phyloP scores from a whole-genome alignment of 2,113 vertebrate species.

The Xiphophorus couchianus region DNA sequence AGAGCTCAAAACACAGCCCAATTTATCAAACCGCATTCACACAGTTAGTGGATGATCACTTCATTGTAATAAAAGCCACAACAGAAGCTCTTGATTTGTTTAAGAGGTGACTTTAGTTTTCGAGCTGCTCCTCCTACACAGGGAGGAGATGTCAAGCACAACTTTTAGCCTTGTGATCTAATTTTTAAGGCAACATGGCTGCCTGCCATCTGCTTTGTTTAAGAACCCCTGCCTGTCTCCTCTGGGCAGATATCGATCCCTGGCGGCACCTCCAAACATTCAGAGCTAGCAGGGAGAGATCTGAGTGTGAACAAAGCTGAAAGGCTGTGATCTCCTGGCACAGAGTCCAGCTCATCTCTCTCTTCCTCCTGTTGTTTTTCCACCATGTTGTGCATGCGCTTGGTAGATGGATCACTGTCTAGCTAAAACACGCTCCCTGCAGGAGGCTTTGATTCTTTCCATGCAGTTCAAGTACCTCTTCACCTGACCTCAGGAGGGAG shows the following conservation, averaged over 20 bases:
- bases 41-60: slow-evolving; percentile 38
- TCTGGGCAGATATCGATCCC: slow-evolving; percentile 48
- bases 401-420: slow-evolving; percentile 68
- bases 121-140: slow-evolving; percentile 14
- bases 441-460: slow-evolving; percentile 40
- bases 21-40: slow-evolving; percentile 13
- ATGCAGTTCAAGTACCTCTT: slow-evolving; percentile 23
- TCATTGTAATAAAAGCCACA: slow-evolving; percentile 23
- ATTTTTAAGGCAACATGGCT: slow-evolving; percentile 12
- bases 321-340: slow-evolving; percentile 48
- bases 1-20: slow-evolving; percentile 26
- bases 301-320: slow-evolving; percentile 60
- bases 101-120: slow-evolving; percentile 25
- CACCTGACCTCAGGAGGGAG: slow-evolving; percentile 18
- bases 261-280: slow-evolving; percentile 20
- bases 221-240: slow-evolving; percentile 16
- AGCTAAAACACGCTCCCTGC: slow-evolving; percentile 52
- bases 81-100: slow-evolving; percentile 38
- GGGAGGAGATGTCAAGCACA: slow-evolving; percentile 20
- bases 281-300: slow-evolving; percentile 30
- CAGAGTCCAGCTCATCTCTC: slow-evolving; percentile 57
- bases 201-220: slow-evolving; percentile 13
- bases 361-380: slow-evolving; percentile 37
- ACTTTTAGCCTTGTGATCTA: slow-evolving; percentile 25
- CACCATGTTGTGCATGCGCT: slow-evolving; percentile 52